Evolutionary conservation across 1,140 invertebrate species (phyloP), one percentile per base, ranked within the genome.

Genomic region (honey bee (Apis mellifera)): DNA sequence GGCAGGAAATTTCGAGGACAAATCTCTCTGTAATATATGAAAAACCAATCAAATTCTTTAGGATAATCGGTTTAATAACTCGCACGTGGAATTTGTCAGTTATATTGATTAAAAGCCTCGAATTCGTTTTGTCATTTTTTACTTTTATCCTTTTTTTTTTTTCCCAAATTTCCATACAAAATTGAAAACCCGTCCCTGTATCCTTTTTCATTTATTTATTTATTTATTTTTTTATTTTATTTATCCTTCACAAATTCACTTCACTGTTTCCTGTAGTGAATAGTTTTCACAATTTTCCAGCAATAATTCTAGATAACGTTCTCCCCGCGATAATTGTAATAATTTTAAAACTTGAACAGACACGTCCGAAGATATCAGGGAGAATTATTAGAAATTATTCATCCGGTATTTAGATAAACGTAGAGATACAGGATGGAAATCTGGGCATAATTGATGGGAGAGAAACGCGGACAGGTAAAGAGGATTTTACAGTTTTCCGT

Each of bases 391-490:
- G 42, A 50, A 68, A 68, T 50, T 21, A 2, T 12, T 66, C 9
- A 12, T 32, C 15, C 26, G 9, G 9, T 19, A 32, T 64, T 17
- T 15, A 19, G 19, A 66, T 64, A 19, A 64, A 64, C 7, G 42
- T 7, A 13, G 12, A 21, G 48, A 23, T 9, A 9, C 23, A 8
- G 2, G 3, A 23, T 32, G 23, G 19, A 54, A 57, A 69, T 48
- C n/a, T 42, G 52, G 17, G 19, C 50, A 19, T 87, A 87, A 86
- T 86, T 80, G 86, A 86, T 83, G 74, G 73, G 65, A 42, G 76
- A 77, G 76, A 21, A 32, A 26, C 50, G 52, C 52, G 54, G 65
- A 19, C 81, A 48, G 62, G 32, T 64, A 80, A 84, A 75, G 75
- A 72, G 32, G 65, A 76, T 79, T 87, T 86, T 76, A 83, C 60